A percentile compares a stretch with the other conserved stretches of the same genome.
Conservation (phyloP, 2,797 vertebrate species). For the Simalia tracyae region DNA sequence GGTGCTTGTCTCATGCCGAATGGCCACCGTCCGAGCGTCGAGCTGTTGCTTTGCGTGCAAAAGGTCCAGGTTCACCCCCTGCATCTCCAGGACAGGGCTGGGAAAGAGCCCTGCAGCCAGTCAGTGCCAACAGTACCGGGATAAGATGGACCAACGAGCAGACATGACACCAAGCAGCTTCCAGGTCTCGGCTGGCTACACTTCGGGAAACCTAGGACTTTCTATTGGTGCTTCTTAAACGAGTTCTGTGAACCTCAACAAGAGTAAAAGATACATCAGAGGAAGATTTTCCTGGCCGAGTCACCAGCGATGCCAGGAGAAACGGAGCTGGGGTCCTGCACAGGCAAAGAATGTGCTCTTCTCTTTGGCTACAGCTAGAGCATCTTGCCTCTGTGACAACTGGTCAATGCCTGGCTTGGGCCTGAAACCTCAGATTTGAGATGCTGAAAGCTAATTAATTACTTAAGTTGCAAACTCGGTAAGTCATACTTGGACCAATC, state of each 20-base stretch:
- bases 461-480: background rate
- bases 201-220: background rate
- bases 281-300: background rate
- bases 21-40: background rate
- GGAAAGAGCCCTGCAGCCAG: background rate
- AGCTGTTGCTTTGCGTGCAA: background rate
- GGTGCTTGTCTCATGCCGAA: background rate
- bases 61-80: background rate
- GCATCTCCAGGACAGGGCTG: background rate
- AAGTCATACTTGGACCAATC: slow-evolving; percentile 95
- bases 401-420: background rate
- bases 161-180: background rate
- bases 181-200: background rate
- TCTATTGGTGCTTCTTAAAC: background rate
- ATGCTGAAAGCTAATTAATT: slow-evolving; percentile 15
- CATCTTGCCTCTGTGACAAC: background rate
- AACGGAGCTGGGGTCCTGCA: background rate
- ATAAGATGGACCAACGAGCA: background rate
- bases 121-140: background rate
- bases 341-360: background rate
- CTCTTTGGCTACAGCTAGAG: background rate
- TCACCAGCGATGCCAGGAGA: background rate
- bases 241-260: background rate
- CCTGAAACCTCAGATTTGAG: background rate
- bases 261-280: background rate